These are phyloP conservation scores for Pollachius pollachius DNA, from an alignment of 2,113 vertebrate genomes.

Conservation along the genomic window DNA sequence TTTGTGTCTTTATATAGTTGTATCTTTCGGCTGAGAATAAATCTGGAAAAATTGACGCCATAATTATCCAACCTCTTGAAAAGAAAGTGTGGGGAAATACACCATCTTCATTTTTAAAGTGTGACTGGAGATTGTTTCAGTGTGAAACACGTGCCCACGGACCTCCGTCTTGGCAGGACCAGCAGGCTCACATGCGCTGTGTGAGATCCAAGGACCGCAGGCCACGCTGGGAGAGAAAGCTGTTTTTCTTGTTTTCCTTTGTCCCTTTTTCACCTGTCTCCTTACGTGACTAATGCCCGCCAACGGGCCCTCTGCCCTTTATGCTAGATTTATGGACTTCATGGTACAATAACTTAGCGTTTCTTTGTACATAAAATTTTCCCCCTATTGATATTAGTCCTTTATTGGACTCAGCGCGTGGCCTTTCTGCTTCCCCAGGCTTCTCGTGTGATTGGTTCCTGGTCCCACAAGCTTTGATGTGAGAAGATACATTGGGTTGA, in stretches of 20 bases:
- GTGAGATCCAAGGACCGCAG: too few species aligned
- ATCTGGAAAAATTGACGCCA: too few species aligned
- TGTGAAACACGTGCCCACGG: too few species aligned
- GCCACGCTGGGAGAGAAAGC: constrained; percentile 17
- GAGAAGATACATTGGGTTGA: neutral
- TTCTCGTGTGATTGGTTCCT: constrained; percentile 48
- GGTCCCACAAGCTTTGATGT: constrained; percentile 23
- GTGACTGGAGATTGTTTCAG: too few species aligned
- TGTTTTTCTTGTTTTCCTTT: constrained; percentile 34
- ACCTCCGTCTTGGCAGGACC: too few species aligned
- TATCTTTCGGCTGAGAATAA: too few species aligned
- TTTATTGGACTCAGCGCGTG: constrained; percentile 45
- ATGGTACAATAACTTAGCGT: constrained; percentile 62
- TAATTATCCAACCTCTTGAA: too few species aligned
- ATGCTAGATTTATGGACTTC: constrained; percentile 74
- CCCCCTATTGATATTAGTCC: constrained; percentile 66
- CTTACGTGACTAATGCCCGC: constrained; percentile 68
- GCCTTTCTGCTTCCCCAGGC: constrained; percentile 36
- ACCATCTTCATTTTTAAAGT: too few species aligned
- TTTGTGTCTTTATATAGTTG: too few species aligned
- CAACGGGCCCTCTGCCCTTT: constrained; percentile 61
- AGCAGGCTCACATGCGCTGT: too few species aligned
- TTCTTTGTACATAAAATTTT: constrained; percentile 58
- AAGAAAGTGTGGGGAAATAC: too few species aligned
- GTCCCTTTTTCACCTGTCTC: constrained; percentile 32